phyloP scores from a whole-genome alignment of 2,888 invertebrate genomes.

The Scelioninae gen. 2 region DNA sequence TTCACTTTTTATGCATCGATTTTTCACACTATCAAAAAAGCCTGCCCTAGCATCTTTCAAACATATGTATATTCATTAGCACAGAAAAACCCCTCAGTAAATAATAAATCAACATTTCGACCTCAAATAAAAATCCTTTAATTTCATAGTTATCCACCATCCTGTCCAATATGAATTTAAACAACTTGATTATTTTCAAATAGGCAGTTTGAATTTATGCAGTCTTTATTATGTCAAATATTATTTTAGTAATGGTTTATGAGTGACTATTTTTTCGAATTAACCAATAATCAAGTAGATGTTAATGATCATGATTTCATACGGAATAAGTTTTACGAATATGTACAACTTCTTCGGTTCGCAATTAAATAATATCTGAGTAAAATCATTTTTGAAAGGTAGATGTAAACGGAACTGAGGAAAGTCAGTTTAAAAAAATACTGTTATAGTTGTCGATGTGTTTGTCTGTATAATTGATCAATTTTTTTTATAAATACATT shows the following conservation, averaged over 20 bases:
- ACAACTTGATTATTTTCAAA: conserved; percentile 5
- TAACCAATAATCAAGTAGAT: neutral
- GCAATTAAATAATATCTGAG: too few species aligned
- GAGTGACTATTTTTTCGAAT: conserved; percentile 9
- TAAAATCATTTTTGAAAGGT: too few species aligned
- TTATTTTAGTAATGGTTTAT: conserved; percentile 16
- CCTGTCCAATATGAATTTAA: conserved; percentile 4
- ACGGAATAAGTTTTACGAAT: too few species aligned
- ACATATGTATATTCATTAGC: conserved; percentile 51
- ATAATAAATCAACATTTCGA: conserved; percentile 39
- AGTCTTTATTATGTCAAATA: neutral
- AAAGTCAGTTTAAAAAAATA: too few species aligned
- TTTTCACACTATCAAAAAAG: conserved; percentile 63
- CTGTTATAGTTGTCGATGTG: too few species aligned
- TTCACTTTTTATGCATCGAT: too few species aligned
- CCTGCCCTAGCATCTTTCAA: conserved; percentile 66
- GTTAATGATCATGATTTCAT: neutral
- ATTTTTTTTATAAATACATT: too few species aligned
- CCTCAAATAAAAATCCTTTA: conserved; percentile 24
- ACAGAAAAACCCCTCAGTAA: conserved; percentile 49
- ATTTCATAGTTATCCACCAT: conserved; percentile 28
- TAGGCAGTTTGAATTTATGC: conserved; percentile 5
- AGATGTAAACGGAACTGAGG: too few species aligned
- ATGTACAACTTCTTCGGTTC: too few species aligned
- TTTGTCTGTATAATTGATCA: too few species aligned